Evolutionary conservation across 2,113 vertebrate genomes (phyloP).

Genomic region (Entelurus aequoreus): DNA sequence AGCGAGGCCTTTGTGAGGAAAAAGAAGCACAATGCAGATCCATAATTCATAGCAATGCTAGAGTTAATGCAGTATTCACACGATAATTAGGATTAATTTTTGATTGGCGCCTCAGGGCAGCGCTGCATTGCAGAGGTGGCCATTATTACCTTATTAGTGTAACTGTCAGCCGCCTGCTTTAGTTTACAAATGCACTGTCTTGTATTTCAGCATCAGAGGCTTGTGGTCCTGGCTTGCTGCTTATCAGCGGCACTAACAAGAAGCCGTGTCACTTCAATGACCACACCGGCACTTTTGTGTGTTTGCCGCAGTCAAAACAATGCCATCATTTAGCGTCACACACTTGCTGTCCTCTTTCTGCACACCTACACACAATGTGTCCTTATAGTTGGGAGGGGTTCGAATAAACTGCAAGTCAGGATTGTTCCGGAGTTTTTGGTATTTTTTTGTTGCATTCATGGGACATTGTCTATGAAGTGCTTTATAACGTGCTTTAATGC

Average conservation of each 20-base stretch:
- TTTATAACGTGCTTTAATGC: neutral
- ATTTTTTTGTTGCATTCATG: neutral
- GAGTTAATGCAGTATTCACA: slow-evolving; percentile 72
- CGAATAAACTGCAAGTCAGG: no score
- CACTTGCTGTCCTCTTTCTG: neutral
- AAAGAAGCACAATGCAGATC: slow-evolving; percentile 68
- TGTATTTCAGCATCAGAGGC: slow-evolving; percentile 59
- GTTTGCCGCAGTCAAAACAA: slow-evolving; percentile 30
- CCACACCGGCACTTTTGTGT: slow-evolving; percentile 18
- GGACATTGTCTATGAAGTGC: neutral
- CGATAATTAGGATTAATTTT: slow-evolving; percentile 78
- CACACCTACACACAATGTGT: neutral
- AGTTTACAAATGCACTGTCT: slow-evolving; percentile 68
- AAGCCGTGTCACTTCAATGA: slow-evolving; percentile 55
- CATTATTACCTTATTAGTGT: slow-evolving; percentile 69
- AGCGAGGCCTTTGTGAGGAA: slow-evolving; percentile 47
- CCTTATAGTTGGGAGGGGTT: neutral
- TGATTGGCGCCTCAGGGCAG: slow-evolving; percentile 65
- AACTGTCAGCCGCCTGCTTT: slow-evolving; percentile 66
- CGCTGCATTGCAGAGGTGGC: slow-evolving; percentile 58
- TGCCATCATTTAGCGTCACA: neutral
- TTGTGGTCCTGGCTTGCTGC: slow-evolving; percentile 14
- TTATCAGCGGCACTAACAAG: slow-evolving; percentile 46
- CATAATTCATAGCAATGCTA: slow-evolving; percentile 69
- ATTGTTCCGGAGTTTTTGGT: no score